Conservation (phyloP, 2,888 invertebrate genomes). For the Drosophila planitibia region DNA sequence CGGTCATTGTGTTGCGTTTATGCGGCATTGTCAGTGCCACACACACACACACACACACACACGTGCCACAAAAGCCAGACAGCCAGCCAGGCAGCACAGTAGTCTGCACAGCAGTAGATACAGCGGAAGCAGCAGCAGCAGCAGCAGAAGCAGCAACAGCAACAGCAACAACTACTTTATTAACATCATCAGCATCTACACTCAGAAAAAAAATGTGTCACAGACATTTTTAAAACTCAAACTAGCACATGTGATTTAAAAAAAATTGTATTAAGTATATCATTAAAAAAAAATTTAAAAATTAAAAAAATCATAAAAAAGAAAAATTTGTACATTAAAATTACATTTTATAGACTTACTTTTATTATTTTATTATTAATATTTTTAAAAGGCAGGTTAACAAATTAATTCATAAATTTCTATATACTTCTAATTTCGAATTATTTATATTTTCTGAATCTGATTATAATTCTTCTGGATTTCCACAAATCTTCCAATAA, state of each 20-base stretch:
- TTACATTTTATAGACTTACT: too few species aligned
- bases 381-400: rapidly evolving
- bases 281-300: background rate
- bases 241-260: background rate
- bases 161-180: slow-evolving; percentile 24
- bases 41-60: slow-evolving; percentile 4
- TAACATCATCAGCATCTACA: slow-evolving; percentile 37
- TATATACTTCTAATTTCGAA: background rate
- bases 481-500: too few species aligned
- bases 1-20: slow-evolving; percentile 62
- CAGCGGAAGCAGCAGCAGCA: background rate
- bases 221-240: background rate
- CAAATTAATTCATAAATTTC: background rate
- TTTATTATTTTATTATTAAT: too few species aligned
- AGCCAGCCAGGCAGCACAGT: slow-evolving; percentile 5
- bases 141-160: background rate
- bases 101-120: background rate
- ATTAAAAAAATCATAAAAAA: too few species aligned
- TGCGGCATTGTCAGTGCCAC: slow-evolving; percentile 56
- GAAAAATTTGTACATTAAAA: too few species aligned
- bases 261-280: too few species aligned
- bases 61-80: slow-evolving; percentile 31
- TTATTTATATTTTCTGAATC: background rate
- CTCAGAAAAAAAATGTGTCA: background rate
- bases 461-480: too few species aligned